Conservation (phyloP, 2,888 invertebrate genomes). For the Parnassius mnemosyne region DNA sequence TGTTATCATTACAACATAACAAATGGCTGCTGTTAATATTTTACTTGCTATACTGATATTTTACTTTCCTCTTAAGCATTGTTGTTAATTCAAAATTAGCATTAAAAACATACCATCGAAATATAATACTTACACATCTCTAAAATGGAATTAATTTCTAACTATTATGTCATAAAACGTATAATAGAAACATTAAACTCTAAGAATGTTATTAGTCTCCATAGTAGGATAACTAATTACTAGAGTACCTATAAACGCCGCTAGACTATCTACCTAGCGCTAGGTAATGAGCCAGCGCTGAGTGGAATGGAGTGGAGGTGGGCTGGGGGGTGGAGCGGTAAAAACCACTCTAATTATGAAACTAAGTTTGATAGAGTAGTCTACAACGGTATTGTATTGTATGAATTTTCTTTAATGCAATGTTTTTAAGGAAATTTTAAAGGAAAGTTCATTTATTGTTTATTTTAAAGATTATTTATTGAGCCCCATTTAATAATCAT, state of each 20-base stretch:
- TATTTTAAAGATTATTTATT: too few relatives aligned
- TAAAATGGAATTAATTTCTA: not conserved
- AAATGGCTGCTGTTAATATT: too few relatives aligned
- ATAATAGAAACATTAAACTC: not conserved
- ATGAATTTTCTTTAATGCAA: too few relatives aligned
- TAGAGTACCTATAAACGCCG: slow-evolving; percentile 52
- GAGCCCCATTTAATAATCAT: too few relatives aligned
- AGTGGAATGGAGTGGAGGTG: slow-evolving; percentile 45
- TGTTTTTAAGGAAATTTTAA: too few relatives aligned
- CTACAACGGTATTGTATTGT: slow-evolving; percentile 33
- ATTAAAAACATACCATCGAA: too few relatives aligned
- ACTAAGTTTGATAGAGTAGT: slow-evolving; percentile 64
- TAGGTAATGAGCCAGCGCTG: slow-evolving; percentile 68
- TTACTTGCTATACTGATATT: too few relatives aligned
- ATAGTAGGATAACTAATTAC: slow-evolving; percentile 49
- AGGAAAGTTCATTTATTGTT: too few relatives aligned
- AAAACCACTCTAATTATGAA: slow-evolving; percentile 77
- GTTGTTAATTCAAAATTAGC: too few relatives aligned
- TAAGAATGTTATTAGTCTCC: slow-evolving; percentile 29
- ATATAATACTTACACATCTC: too few relatives aligned
- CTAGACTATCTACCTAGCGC: slow-evolving; percentile 49
- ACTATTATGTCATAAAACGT: not conserved
- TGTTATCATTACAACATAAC: too few relatives aligned
- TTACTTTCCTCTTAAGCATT: too few relatives aligned
- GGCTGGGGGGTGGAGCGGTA: slow-evolving; percentile 40